Percentiles rank a stretch among this genome's conserved stretches.
phyloP scores from a whole-genome alignment of 2,113 vertebrate species.

The Peromyscus leucopus region DNA sequence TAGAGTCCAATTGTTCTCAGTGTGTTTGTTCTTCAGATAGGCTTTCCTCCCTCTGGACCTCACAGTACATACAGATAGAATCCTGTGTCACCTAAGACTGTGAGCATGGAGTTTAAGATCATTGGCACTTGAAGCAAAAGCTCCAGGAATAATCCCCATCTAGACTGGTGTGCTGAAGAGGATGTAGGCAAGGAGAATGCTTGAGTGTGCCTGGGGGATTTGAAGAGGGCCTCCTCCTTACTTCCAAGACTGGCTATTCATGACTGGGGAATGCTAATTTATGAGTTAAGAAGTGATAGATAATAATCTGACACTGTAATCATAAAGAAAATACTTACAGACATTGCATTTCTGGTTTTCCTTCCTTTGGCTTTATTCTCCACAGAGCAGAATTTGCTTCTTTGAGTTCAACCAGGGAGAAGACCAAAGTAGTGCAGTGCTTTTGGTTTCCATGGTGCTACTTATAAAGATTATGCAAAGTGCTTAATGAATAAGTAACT shows the following conservation, averaged over 20 bases:
- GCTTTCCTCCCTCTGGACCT: background rate
- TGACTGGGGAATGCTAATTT: background rate
- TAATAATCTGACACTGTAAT: background rate
- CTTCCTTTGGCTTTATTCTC: conserved; percentile 37
- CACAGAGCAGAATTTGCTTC: conserved; percentile 45
- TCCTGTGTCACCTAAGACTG: background rate
- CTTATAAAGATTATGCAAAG: conserved; percentile 81
- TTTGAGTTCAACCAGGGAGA: conserved; percentile 77
- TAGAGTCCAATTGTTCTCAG: conserved; percentile 64
- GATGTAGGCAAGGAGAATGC: background rate
- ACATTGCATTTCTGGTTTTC: conserved; percentile 28
- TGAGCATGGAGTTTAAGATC: background rate
- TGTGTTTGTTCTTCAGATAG: background rate
- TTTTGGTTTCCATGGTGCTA: conserved; percentile 81
- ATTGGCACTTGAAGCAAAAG: conserved; percentile 6
- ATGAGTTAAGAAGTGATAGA: background rate
- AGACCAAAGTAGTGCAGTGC: conserved; percentile 76
- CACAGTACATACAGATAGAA: background rate
- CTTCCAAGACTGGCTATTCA: background rate
- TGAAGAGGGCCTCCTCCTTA: background rate
- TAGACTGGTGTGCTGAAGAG: background rate
- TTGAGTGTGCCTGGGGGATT: background rate
- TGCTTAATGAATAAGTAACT: conserved; percentile 82
- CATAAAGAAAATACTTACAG: conserved; percentile 32
- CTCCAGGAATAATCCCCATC: background rate